A percentile compares a stretch with the other conserved stretches of the same genome.
phyloP scores from a whole-genome alignment of 2,888 invertebrate genomes.

The Amblyteles armatorius region DNA sequence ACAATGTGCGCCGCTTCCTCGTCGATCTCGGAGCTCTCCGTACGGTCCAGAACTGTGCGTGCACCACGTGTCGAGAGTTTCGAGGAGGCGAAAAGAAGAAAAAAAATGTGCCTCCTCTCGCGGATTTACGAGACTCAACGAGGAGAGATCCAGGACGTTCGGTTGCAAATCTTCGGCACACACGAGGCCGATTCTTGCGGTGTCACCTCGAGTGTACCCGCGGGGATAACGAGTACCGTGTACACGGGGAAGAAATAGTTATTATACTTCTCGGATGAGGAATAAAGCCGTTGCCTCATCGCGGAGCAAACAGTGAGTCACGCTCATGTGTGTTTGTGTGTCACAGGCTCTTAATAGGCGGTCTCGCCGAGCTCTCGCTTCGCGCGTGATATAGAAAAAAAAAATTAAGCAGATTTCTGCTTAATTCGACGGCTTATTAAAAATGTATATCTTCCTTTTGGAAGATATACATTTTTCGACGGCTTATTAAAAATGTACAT shows the following conservation, averaged over 20 bases:
- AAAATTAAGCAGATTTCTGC: background rate
- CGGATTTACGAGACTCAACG: constrained; percentile 3
- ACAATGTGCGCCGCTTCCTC: constrained; percentile 34
- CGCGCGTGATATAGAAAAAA: background rate
- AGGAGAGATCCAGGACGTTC: constrained; percentile 8
- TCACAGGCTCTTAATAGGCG: constrained; percentile 25
- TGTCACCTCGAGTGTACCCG: background rate
- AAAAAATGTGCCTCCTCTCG: background rate
- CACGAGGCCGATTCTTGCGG: background rate
- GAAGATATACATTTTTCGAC: too few relatives aligned
- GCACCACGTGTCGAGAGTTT: constrained; percentile 6
- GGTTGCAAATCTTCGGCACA: background rate
- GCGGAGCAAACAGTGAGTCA: constrained; percentile 59
- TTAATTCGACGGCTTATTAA: too few relatives aligned
- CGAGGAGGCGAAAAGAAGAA: background rate
- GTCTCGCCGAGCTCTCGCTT: background rate
- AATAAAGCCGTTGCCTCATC: constrained; percentile 50
- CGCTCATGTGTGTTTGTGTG: constrained; percentile 6
- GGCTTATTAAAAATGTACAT: too few relatives aligned
- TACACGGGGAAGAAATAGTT: background rate
- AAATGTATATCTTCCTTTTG: too few relatives aligned
- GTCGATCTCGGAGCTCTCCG: background rate
- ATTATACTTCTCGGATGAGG: background rate
- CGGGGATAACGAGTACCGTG: background rate
- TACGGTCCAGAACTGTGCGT: constrained; percentile 2